Base-by-base conservation (phyloP, 1,140 invertebrate genomes). In the Saccostrea glomerata region DNA sequence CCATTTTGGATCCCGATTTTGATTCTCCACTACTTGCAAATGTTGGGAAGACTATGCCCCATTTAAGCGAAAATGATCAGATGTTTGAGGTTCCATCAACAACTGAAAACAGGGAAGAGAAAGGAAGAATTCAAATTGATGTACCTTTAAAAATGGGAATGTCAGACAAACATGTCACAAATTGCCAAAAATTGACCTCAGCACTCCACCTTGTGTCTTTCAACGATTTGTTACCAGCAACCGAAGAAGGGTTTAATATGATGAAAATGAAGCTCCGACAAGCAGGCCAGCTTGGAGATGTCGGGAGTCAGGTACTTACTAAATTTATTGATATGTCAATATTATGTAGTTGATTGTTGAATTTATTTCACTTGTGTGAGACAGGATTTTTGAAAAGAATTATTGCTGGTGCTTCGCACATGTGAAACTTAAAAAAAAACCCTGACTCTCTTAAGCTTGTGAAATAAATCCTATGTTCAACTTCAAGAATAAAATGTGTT, bases 161-260 rank as follows among this genome's bases (percentile, higher is more conserved):
- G 87, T 87, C 91, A 73, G 87, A 87, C 13, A 87, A 90, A 36
- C 92, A 93, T 77, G 88, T 93, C 17, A 86, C 84, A 17, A 92
- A 91, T 40, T 92, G 91, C 70, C 87, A 87, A 1, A 86, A 88
- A 66, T 84, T 93, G 70, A 87, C 85, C 13, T 89, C 86, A 70
- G 90, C 89, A 30, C 56, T 91, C 36, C 83, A 89, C 36, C 77
- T 92, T 54, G 73, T 93, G n/a, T 87, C 87, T 36, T 89, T 91
- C 15, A 63, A 90, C 30, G 92, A 93, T 17, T 83, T 93, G 56
- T 77, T 93, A 20, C 92, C 92, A n/a, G 92, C 92, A 13, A 90
- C 70, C 23, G 23, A 82, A 9, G 86, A 89, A 20, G 88, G 84
- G 13, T 92, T 93, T 87, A 87, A 91, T 0, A 85, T 87, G 12